Base-by-base conservation (phyloP, 1,140 invertebrate species). In the Neodiprion fabricii region DNA sequence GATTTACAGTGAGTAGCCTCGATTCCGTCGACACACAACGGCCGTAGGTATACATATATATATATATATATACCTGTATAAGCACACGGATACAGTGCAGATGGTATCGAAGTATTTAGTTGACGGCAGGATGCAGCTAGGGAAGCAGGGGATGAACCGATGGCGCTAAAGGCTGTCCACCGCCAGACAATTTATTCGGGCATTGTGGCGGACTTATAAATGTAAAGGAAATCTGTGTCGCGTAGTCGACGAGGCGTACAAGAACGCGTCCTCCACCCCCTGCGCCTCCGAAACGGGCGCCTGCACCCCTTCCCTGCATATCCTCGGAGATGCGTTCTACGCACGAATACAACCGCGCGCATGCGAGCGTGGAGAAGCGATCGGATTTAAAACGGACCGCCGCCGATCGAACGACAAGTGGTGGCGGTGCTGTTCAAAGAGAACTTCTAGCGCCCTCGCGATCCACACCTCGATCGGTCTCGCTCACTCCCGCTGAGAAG, bases 371-470 rank as follows among this genome's bases (percentile, higher is more conserved):
- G 78, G 79, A 79, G 80, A 81, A 85, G 83, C 82, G 83, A 88
- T 88, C 86, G 85, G 85, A 86, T 88, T 88, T 86, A 85, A 86
- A 87, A 61, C 53, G 84, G 81, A 47, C 80, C 82, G 78, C 81
- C 84, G 84, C 81, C 83, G 85, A 86, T 87, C 84, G 84, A 84
- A 82, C 84, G 86, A 87, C 86, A 87, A 88, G 86, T 86, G 83
- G 83, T 79, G 86, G 85, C 86, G 87, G 87, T 82, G 80, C 74
- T 17, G 84, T 84, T 88, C 87, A 87, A 87, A 88, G 85, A 81
- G 77, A 77, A 78, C 79, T 75, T 77, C 77, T 75, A 71, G 74
- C 68, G 61, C 81, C 81, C 79, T 80, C 79, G 81, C 80, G 72
- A 74, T 80, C 74, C 79, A 73, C 77, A 72, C 66, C 67, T 73